These are phyloP conservation scores for Psylliodes chrysocephalus DNA, from an alignment of 2,888 invertebrate genomes.

Conservation along the genomic window DNA sequence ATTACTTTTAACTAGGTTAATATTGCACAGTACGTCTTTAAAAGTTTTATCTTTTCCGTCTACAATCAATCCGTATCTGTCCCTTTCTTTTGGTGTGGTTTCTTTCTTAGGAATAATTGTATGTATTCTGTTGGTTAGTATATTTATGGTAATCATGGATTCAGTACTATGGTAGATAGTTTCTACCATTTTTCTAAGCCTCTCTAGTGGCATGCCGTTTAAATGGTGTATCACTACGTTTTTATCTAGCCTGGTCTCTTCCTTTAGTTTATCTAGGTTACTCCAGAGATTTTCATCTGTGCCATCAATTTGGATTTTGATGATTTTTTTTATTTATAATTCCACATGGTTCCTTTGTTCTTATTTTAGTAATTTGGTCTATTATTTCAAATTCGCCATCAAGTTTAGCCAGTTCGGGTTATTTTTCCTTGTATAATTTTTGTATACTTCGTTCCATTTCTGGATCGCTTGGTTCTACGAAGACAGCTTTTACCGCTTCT, in stretches of 20 bases:
- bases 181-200: background rate
- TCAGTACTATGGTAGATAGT: background rate
- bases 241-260: too few species aligned
- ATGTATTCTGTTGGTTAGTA: too few species aligned
- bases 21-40: background rate
- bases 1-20: background rate
- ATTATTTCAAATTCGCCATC: too few species aligned
- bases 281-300: too few species aligned
- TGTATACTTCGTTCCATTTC: constrained; percentile 27
- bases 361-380: too few species aligned
- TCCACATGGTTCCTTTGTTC: too few species aligned
- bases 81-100: background rate
- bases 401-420: too few species aligned
- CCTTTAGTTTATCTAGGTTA: too few species aligned
- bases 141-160: background rate
- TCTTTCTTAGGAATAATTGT: background rate
- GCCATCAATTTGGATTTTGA: too few species aligned
- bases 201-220: background rate
- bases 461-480: constrained; percentile 28
- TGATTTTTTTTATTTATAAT: too few species aligned
- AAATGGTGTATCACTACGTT: too few species aligned
- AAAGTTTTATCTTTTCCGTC: background rate
- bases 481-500: constrained; percentile 19
- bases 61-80: background rate
- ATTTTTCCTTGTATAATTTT: constrained; percentile 26